Evolutionary conservation across 2,797 vertebrate species (phyloP).

Genomic region (Rhabdomys pumilio): DNA sequence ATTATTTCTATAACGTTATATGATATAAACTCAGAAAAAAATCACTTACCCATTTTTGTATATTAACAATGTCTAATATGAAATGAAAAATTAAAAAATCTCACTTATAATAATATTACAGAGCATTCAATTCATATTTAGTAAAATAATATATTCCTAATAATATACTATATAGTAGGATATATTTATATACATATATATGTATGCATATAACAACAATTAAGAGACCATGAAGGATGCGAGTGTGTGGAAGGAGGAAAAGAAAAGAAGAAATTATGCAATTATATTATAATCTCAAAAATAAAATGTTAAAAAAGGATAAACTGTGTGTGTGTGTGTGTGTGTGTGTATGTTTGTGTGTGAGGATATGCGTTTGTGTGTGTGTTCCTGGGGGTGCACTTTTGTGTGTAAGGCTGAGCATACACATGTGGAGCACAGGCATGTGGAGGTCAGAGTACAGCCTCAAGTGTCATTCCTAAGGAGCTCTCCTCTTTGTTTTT

Average conservation of each 20-base stretch:
- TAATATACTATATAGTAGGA: background rate
- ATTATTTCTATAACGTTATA: background rate
- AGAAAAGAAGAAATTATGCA: background rate
- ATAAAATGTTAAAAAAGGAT: background rate
- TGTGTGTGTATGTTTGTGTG: background rate
- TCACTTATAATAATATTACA: background rate
- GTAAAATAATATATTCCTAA: background rate
- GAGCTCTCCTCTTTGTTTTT: background rate
- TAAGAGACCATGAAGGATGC: background rate
- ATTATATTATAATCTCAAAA: background rate
- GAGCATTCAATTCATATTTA: background rate
- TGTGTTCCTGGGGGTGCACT: background rate
- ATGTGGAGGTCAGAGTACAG: background rate
- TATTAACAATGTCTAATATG: background rate
- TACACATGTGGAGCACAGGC: background rate
- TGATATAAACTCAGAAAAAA: background rate
- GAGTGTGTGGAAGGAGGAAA: background rate
- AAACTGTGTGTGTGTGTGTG: background rate
- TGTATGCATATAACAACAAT: background rate
- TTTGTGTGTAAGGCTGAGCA: background rate
- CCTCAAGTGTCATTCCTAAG: background rate
- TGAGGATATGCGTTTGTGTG: background rate
- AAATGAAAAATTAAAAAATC: background rate
- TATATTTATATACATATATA: background rate
- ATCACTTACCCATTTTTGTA: background rate